Conservation (phyloP, 2,113 vertebrate species). For the Chloroceryle aenea region DNA sequence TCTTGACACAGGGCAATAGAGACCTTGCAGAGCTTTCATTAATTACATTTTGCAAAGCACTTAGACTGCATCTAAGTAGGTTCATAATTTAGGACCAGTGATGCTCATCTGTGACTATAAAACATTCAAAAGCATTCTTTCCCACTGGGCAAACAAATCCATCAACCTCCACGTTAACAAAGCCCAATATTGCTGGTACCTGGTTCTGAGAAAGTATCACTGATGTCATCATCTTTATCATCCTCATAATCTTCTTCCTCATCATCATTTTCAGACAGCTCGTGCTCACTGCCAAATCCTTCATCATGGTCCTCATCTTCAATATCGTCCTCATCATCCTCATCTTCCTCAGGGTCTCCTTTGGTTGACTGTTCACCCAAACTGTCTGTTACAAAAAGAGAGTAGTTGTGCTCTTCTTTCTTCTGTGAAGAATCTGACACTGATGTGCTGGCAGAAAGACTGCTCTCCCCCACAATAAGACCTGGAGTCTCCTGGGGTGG, state of each 20-base stretch:
- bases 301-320: constrained; percentile 98
- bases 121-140: not conserved
- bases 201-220: constrained; percentile 97
- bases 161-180: not conserved
- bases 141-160: not conserved
- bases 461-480: constrained; percentile 71
- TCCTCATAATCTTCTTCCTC: constrained; percentile 92
- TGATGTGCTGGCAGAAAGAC: constrained; percentile 75
- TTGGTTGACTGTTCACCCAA: constrained; percentile 80
- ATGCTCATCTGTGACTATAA: not conserved
- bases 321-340: constrained; percentile 86
- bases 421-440: constrained; percentile 86
- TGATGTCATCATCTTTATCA: constrained; percentile 96
- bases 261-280: constrained; percentile 93
- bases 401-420: constrained; percentile 99
- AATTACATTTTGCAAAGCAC: not conserved
- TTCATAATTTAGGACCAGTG: not conserved
- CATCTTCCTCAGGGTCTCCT: constrained; percentile 84
- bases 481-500: constrained; percentile 76
- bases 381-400: constrained; percentile 89
- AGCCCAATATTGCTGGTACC: constrained; percentile 73
- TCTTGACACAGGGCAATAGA: not conserved
- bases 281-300: constrained; percentile 96
- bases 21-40: not conserved
- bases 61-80: not conserved